phyloP scores from a whole-genome alignment of 2,113 vertebrate genomes.

The Pseudolaguvia tuberculata region DNA sequence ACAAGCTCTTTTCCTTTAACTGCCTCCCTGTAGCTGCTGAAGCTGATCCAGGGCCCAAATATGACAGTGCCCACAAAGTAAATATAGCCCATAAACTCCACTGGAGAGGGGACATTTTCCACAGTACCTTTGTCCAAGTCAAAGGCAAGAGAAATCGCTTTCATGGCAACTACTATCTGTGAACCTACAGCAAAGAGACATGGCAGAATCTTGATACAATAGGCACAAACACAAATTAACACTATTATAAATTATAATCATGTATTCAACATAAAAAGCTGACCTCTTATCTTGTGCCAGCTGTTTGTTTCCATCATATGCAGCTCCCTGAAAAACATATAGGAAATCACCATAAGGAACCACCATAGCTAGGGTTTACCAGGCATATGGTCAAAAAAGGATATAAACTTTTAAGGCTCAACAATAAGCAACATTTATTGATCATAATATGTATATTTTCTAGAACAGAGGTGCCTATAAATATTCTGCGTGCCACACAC shows the following conservation, averaged over 20 bases:
- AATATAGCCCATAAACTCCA: conserved; percentile 85
- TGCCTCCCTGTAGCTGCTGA: conserved; percentile 76
- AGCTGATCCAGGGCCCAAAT: conserved; percentile 88
- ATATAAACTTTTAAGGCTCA: not conserved
- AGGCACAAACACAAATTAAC: not conserved
- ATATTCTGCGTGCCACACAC: conserved; percentile 56
- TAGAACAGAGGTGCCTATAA: not conserved
- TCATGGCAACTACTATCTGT: conserved; percentile 94
- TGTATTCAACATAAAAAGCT: conserved; percentile 30
- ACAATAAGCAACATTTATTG: not conserved
- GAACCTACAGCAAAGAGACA: conserved; percentile 66
- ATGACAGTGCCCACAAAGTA: conserved; percentile 84
- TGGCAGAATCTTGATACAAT: not conserved
- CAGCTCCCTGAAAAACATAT: conserved; percentile 73
- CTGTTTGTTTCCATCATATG: conserved; percentile 83
- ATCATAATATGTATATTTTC: not conserved
- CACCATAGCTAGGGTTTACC: too few species aligned
- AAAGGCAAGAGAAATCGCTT: conserved; percentile 85
- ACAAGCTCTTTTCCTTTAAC: conserved; percentile 73
- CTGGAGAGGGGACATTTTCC: conserved; percentile 71
- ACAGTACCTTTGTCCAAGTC: conserved; percentile 80
- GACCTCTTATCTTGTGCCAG: conserved; percentile 91
- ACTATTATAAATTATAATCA: not conserved
- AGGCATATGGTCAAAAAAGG: not conserved
- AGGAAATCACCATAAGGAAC: too few species aligned